phyloP scores from a whole-genome alignment of 2,113 vertebrate species.

The Crotalus helleri region DNA sequence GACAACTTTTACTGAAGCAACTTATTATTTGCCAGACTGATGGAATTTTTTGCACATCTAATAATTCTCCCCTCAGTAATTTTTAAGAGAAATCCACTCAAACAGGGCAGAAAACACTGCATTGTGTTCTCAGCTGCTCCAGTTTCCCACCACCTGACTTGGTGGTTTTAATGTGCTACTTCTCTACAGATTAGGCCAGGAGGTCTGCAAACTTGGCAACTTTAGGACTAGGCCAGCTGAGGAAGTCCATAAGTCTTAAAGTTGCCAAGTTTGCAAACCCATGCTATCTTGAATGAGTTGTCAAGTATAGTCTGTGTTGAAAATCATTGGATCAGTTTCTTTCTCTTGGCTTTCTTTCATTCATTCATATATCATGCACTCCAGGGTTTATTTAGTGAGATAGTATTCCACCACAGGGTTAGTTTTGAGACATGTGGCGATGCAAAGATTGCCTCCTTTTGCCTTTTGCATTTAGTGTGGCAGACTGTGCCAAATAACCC shows the following conservation, averaged over 20 bases:
- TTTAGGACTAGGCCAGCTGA: not conserved
- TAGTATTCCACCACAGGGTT: not conserved
- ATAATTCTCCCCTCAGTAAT: not conserved
- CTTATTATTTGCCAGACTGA: conserved; percentile 43
- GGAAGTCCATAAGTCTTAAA: not conserved
- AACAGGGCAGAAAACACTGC: not conserved
- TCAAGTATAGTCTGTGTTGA: not conserved
- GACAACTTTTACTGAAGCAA: conserved; percentile 16
- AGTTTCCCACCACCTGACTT: not conserved
- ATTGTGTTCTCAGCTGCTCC: not conserved
- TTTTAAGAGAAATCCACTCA: not conserved
- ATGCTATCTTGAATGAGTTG: not conserved
- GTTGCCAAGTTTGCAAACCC: not conserved
- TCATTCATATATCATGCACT: not conserved
- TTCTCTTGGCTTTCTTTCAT: not conserved
- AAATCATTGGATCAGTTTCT: not conserved
- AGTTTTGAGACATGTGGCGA: not conserved
- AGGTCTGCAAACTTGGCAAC: not conserved
- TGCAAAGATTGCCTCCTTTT: not conserved
- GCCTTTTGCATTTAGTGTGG: not conserved
- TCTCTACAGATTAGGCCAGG: not conserved
- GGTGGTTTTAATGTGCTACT: not conserved
- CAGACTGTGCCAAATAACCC: not conserved
- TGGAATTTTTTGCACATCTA: not conserved
- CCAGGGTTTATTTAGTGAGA: not conserved